phyloP scores from a whole-genome alignment of 1,140 invertebrate species.

The Drosophila burlai region DNA sequence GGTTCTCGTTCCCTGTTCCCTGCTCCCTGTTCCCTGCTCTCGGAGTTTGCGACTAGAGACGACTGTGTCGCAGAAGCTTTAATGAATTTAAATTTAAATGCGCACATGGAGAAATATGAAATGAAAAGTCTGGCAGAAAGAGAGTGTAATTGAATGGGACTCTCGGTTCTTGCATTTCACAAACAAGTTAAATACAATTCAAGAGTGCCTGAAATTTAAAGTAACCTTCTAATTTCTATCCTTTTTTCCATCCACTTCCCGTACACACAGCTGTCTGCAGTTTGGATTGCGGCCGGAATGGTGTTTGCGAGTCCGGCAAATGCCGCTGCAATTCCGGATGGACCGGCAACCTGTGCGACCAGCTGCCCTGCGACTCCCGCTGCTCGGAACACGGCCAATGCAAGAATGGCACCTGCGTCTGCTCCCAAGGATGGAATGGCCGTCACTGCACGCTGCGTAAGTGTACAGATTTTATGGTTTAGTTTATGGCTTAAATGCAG shows the following conservation, averaged over 20 bases:
- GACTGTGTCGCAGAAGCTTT: slow-evolving; percentile 20
- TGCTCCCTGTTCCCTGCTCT: neutral
- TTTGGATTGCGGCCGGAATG: slow-evolving; percentile 95
- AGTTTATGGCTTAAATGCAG: neutral
- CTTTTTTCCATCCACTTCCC: slow-evolving; percentile 2
- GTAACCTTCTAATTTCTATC: neutral
- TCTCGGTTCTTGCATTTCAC: neutral
- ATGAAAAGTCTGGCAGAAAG: neutral
- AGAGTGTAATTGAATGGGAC: neutral
- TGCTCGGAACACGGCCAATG: slow-evolving; percentile 98
- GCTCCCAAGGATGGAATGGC: slow-evolving; percentile 98
- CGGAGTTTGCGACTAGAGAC: too few species aligned
- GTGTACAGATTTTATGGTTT: slow-evolving; percentile 80
- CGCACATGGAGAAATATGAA: slow-evolving; percentile 8
- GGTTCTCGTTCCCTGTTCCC: slow-evolving; percentile 25
- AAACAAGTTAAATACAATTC: neutral
- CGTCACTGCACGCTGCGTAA: slow-evolving; percentile 97
- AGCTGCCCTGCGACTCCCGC: slow-evolving; percentile 94
- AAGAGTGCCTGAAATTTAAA: neutral
- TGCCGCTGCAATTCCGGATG: slow-evolving; percentile 96
- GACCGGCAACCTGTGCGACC: slow-evolving; percentile 96
- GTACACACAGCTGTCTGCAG: slow-evolving; percentile 91
- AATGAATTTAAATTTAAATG: slow-evolving; percentile 60
- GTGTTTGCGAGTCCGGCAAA: slow-evolving; percentile 94
- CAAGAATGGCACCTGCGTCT: slow-evolving; percentile 98